A percentile compares a stretch with the other conserved stretches of the same genome.
Evolutionary conservation across 2,797 vertebrate species (phyloP).

Genomic region (Gastrophryne carolinensis): DNA sequence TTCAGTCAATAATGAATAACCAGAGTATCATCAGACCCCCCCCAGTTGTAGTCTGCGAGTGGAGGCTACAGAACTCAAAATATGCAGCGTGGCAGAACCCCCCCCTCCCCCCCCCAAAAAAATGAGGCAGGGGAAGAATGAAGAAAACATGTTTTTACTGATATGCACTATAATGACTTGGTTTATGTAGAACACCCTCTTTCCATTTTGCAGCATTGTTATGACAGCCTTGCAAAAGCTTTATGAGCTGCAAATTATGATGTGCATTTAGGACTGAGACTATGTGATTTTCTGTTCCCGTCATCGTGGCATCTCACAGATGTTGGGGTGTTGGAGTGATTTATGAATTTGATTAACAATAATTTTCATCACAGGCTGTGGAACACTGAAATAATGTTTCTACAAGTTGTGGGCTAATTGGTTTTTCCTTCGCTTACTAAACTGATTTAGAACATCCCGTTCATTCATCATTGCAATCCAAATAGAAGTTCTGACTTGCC

Average conservation of each 20-base stretch:
- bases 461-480: neutral
- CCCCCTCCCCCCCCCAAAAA: too few species aligned
- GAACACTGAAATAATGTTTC: neutral
- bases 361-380: neutral
- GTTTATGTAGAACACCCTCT: too few species aligned
- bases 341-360: neutral
- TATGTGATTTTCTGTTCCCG: neutral
- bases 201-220: neutral
- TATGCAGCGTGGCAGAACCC: too few species aligned
- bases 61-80: too few species aligned
- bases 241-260: neutral
- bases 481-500: neutral
- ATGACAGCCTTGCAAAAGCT: neutral
- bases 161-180: too few species aligned
- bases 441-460: constrained; percentile 8
- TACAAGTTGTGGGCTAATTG: neutral
- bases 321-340: neutral
- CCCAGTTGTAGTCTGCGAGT: too few species aligned
- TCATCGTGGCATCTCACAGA: neutral
- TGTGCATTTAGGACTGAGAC: neutral
- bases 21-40: too few species aligned
- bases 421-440: neutral
- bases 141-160: too few species aligned
- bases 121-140: too few species aligned
- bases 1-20: too few species aligned